Conservation (phyloP, 1,140 invertebrate genomes). For the Solenopsis invicta region DNA sequence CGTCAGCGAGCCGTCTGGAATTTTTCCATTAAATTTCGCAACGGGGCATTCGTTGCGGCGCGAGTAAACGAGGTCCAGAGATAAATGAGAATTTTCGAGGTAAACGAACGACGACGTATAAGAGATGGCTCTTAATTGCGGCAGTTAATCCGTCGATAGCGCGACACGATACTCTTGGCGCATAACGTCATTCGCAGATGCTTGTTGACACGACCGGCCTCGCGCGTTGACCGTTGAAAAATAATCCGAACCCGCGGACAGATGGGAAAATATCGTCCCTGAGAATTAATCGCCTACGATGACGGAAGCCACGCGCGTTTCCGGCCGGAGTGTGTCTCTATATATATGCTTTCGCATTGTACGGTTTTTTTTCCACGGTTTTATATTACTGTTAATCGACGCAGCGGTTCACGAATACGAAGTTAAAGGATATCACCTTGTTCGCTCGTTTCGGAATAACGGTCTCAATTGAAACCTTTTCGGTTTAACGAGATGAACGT, state of each 20-base stretch:
- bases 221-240: constrained; percentile 11
- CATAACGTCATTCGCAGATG: constrained; percentile 19
- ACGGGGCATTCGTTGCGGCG: background rate
- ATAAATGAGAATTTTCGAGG: constrained; percentile 1
- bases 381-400: constrained; percentile 41
- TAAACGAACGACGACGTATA: constrained; percentile 10
- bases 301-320: background rate
- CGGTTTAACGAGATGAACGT: constrained; percentile 16
- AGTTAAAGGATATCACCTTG: constrained; percentile 46
- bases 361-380: constrained; percentile 7
- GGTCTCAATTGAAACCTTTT: constrained; percentile 13
- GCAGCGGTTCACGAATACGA: background rate
- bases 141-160: constrained; percentile 38
- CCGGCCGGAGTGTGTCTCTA: background rate
- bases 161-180: background rate
- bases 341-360: background rate
- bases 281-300: constrained; percentile 38
- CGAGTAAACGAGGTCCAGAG: background rate
- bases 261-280: constrained; percentile 47
- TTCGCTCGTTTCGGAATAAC: constrained; percentile 33
- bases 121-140: constrained; percentile 26
- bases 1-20: background rate
- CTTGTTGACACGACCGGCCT: background rate
- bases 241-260: constrained; percentile 6
- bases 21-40: background rate